These are phyloP conservation scores for Indicator maculatus DNA, from an alignment of 2,113 vertebrate species.

Conservation along the genomic window DNA sequence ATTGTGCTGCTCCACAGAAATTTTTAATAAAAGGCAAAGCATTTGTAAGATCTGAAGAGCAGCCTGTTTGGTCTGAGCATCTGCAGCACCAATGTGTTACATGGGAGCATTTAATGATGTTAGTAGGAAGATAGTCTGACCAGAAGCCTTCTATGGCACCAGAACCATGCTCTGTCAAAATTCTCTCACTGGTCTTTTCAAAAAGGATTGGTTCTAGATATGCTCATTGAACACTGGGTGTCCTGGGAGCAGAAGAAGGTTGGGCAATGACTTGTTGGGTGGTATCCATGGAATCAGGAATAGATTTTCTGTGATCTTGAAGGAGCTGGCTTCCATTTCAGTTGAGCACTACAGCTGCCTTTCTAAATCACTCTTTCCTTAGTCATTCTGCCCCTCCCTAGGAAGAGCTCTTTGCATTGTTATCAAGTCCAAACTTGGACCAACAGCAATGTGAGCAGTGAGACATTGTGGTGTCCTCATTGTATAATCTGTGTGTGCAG, in stretches of 20 bases:
- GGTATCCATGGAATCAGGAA: background rate
- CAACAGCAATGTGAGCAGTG: background rate
- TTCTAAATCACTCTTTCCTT: background rate
- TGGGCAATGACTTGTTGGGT: background rate
- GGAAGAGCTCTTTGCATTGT: background rate
- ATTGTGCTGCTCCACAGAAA: background rate
- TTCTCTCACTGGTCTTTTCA: background rate
- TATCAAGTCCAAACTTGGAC: conserved; percentile 40
- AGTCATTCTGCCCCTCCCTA: conserved; percentile 26
- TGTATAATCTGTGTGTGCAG: background rate
- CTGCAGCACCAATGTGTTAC: background rate
- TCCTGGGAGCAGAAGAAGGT: background rate
- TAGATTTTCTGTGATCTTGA: background rate
- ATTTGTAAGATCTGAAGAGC: background rate
- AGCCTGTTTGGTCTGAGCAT: background rate
- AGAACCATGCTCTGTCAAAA: background rate
- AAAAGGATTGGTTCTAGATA: background rate
- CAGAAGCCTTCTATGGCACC: background rate
- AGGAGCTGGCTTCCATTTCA: background rate
- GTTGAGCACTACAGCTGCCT: background rate
- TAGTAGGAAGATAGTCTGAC: background rate
- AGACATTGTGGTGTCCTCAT: background rate
- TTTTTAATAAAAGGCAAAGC: background rate
- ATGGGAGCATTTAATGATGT: background rate
- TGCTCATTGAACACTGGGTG: background rate